Evolutionary conservation across 2,888 invertebrate species (phyloP), one percentile per base, ranked within the genome.

Genomic region (Clostera curtula): DNA sequence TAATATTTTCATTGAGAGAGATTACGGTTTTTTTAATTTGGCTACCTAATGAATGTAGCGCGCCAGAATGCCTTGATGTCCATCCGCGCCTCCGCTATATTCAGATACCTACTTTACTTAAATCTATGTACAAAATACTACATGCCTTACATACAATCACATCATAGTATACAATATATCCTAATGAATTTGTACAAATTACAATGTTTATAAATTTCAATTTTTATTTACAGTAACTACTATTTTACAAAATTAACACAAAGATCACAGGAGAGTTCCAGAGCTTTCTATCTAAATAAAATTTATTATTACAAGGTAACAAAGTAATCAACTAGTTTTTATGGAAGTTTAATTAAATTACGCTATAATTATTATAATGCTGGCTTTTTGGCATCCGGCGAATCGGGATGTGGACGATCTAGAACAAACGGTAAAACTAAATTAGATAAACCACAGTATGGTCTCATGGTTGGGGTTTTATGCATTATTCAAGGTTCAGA

Each of bases 181-280:
- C 9, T 5, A 7, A 36, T 35, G 29, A 30, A 40, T 56, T 56
- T 59, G 51, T 62, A 60, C 60, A 62, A 43, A 31, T 36, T 48
- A 36, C 28, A 36, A n/a, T n/a, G n/a, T n/a, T n/a, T 19, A 12
- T 36, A 34, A n/a, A 36, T 18, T 27, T 26, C 27, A 38, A 27
- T 29, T 28, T 7, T 10, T 49, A 51, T 44, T 37, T 49, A 47
- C 44, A 43, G 43, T 43, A 37, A 43, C 50, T 58, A 64, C 39
- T 39, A 64, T 53, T 63, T 57, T 56, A 64, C 53, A 62, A 59
- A 60, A 49, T 56, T 60, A 57, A 70, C 61, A 75, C 64, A 71
- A 65, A 77, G 75, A 82, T 83, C 83, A 83, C 83, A 83, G 83
- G 71, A 72, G 75, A 80, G 83, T 82, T 83, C 83, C 80, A 82